These are phyloP conservation scores for Leptodirus hochenwartii DNA, from an alignment of 2,888 invertebrate species.

Conservation along the genomic window DNA sequence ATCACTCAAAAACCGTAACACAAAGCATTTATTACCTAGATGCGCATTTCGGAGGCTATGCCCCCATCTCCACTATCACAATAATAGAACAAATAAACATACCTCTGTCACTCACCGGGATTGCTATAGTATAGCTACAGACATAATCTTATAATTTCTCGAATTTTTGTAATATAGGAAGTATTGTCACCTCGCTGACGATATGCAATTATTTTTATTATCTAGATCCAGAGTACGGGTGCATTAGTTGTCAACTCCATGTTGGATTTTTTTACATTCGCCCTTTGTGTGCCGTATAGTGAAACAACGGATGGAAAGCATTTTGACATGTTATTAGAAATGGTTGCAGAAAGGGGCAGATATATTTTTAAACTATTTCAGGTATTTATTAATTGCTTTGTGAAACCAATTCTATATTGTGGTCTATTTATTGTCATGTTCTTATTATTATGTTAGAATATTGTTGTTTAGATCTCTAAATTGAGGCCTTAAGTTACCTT, in stretches of 20 bases:
- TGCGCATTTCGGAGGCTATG: too few species aligned
- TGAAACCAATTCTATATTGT: constrained; percentile 3
- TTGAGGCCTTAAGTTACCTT: neutral
- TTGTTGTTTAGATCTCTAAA: neutral
- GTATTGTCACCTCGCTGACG: too few species aligned
- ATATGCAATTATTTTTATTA: too few species aligned
- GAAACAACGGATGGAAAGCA: constrained; percentile 97
- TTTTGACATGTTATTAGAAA: constrained; percentile 80
- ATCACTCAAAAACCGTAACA: too few species aligned
- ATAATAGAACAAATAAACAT: too few species aligned
- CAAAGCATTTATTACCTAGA: too few species aligned
- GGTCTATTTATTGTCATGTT: neutral
- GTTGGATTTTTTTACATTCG: constrained; percentile 95
- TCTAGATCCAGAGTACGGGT: constrained; percentile 76
- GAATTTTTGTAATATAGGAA: too few species aligned
- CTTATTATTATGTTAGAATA: neutral
- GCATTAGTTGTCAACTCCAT: constrained; percentile 93
- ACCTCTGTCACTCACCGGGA: too few species aligned
- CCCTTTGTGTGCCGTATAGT: constrained; percentile 95
- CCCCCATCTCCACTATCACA: too few species aligned
- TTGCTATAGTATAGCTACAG: too few species aligned
- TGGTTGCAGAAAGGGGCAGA: constrained; percentile 85
- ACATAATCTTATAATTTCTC: too few species aligned
- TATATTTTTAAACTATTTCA: constrained; percentile 84
- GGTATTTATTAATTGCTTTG: constrained; percentile 30